Conservation (phyloP, 1,140 invertebrate species). For the Polypedilum pembai region DNA sequence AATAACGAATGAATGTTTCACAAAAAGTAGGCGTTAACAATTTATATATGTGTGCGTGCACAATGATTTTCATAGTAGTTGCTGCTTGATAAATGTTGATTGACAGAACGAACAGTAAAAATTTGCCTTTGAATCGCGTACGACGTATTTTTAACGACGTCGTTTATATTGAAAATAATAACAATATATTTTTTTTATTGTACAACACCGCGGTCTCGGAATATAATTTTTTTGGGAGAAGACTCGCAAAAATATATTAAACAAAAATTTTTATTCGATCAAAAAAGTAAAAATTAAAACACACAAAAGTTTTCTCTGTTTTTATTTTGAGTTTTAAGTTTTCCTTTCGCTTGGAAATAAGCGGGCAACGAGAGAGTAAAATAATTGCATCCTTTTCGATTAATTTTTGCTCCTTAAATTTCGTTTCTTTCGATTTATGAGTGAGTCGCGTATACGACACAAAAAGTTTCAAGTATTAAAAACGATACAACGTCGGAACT, state of each 20-base stretch:
- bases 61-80: conserved; percentile 19
- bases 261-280: conserved; percentile 1
- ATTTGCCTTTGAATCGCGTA: conserved; percentile 28
- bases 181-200: conserved; percentile 28
- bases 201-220: conserved; percentile 1
- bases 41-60: too few species aligned
- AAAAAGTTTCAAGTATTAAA: neutral
- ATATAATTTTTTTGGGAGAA: conserved; percentile 1
- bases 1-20: conserved; percentile 19
- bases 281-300: conserved; percentile 13
- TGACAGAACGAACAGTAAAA: conserved; percentile 27
- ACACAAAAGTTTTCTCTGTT: neutral
- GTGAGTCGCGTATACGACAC: neutral
- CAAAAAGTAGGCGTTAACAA: conserved; percentile 9
- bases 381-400: neutral
- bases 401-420: neutral
- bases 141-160: conserved; percentile 28
- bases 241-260: conserved; percentile 18
- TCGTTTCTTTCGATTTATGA: neutral
- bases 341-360: neutral
- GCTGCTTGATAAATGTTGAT: conserved; percentile 27
- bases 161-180: conserved; percentile 26
- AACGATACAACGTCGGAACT: neutral
- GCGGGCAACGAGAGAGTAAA: neutral
- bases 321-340: too few species aligned